Evolutionary conservation across 2,113 vertebrate species (phyloP).

Genomic region (Perognathus longimembris): DNA sequence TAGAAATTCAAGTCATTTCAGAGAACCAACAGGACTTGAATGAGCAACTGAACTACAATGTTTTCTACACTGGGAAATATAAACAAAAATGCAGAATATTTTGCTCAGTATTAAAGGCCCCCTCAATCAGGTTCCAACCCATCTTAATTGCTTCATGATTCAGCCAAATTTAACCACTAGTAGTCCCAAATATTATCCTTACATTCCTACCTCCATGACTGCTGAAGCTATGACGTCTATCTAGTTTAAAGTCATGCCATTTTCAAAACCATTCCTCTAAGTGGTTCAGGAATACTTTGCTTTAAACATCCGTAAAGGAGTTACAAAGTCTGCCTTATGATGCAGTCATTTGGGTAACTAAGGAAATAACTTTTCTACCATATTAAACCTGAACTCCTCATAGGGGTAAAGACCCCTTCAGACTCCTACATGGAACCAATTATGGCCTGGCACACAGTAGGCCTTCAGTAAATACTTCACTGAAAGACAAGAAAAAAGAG

Average conservation of each 20-base stretch:
- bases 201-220: neutral
- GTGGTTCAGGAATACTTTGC: neutral
- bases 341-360: neutral
- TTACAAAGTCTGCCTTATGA: neutral
- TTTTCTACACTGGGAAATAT: conserved; percentile 51
- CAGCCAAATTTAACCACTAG: neutral
- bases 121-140: neutral
- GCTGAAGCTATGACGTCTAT: neutral
- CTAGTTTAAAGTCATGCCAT: neutral
- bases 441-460: neutral
- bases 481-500: neutral
- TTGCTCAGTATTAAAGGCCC: conserved; percentile 18
- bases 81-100: conserved; percentile 53
- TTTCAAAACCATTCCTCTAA: neutral
- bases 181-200: neutral
- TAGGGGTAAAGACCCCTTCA: neutral
- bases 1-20: conserved; percentile 65
- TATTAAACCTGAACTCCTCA: neutral
- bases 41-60: conserved; percentile 42
- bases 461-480: neutral
- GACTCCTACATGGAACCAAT: neutral
- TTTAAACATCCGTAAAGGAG: neutral
- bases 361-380: neutral
- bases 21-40: conserved; percentile 48
- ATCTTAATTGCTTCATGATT: neutral